Conservation (phyloP, 2,113 vertebrate species). For the Psammodynastes pulverulentus region DNA sequence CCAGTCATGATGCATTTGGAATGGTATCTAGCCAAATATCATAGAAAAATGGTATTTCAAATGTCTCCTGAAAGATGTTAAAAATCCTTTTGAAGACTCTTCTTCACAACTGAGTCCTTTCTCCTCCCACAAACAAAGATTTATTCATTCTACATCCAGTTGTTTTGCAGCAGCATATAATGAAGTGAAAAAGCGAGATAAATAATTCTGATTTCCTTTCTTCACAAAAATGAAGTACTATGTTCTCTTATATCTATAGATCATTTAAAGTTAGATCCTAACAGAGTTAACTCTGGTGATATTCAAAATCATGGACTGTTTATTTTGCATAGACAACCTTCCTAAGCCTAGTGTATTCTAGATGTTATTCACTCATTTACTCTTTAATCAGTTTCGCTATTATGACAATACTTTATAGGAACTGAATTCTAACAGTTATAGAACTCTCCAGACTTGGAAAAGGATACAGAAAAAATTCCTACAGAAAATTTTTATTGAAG, state of each 20-base stretch:
- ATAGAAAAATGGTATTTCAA: slow-evolving; percentile 16
- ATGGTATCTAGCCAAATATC: slow-evolving; percentile 7
- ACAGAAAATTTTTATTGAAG: not conserved
- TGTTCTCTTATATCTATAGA: not conserved
- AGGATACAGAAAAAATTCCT: not conserved
- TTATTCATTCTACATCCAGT: not conserved
- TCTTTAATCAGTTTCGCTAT: not conserved
- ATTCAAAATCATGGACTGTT: not conserved
- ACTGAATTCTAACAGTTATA: not conserved
- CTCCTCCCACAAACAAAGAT: slow-evolving; percentile 9
- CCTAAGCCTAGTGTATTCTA: not conserved
- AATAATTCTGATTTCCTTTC: not conserved
- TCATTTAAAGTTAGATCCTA: not conserved
- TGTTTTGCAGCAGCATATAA: not conserved
- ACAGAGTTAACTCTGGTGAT: not conserved
- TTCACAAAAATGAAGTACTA: not conserved
- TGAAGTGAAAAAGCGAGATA: not conserved
- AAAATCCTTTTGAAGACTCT: not conserved
- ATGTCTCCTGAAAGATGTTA: slow-evolving; percentile 19
- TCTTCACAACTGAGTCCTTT: slow-evolving; percentile 15
- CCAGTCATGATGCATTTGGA: not conserved
- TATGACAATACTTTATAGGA: not conserved
- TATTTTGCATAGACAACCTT: not conserved
- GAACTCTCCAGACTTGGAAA: not conserved
- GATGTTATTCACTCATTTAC: not conserved